Conservation (phyloP, 1,140 invertebrate genomes). For the Chrysopa pallens region DNA sequence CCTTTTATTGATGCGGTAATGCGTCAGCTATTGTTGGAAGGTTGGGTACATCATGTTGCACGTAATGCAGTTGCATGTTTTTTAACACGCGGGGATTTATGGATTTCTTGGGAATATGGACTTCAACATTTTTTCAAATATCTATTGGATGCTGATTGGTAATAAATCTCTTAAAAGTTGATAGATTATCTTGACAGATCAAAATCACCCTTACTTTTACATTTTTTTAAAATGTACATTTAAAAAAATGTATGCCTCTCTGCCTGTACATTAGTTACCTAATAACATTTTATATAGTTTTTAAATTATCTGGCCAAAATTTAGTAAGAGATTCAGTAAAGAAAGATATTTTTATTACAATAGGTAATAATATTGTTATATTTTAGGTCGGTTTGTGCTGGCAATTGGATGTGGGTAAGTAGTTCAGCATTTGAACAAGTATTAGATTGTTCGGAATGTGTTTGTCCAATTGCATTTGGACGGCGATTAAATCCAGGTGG, state of each 20-base stretch:
- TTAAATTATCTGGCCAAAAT: no score
- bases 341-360: no score
- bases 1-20: slow-evolving; percentile 61
- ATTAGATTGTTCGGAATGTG: slow-evolving; percentile 41
- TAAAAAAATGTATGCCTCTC: no score
- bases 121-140: slow-evolving; percentile 43
- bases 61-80: slow-evolving; percentile 55
- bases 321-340: no score
- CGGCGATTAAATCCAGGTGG: slow-evolving; percentile 50
- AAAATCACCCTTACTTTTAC: no score
- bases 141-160: slow-evolving; percentile 51
- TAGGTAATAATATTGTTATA: no score
- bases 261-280: no score
- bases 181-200: no score
- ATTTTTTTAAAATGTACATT: no score
- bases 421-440: slow-evolving; percentile 49
- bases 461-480: slow-evolving; percentile 47
- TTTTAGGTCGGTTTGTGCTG: slow-evolving; percentile 44
- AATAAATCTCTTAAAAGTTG: no score
- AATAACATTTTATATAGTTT: no score
- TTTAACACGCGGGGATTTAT: slow-evolving; percentile 51
- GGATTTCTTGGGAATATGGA: slow-evolving; percentile 54
- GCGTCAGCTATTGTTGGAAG: slow-evolving; percentile 42
- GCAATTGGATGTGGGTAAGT: slow-evolving; percentile 70
- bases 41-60: slow-evolving; percentile 54